Evolutionary conservation across 2,797 vertebrate genomes (phyloP).

Genomic region (Lepus oiostolus): DNA sequence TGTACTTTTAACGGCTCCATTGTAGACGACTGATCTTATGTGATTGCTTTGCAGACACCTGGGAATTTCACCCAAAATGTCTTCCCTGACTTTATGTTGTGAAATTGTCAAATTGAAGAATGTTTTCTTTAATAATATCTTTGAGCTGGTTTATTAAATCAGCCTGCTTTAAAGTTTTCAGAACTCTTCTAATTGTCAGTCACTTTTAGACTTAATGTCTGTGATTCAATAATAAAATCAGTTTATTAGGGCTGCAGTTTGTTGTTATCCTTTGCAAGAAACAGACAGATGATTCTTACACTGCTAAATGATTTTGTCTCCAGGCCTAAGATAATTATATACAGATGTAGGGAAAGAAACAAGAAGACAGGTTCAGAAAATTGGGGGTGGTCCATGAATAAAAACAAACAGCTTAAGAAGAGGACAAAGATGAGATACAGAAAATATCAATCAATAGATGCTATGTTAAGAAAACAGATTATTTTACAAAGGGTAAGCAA

Average conservation of each 20-base stretch:
- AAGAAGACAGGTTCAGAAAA: background rate
- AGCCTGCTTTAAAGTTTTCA: slow-evolving; percentile 18
- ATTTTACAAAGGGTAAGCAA: background rate
- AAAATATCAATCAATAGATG: background rate
- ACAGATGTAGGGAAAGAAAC: background rate
- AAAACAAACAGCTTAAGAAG: background rate
- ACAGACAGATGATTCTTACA: slow-evolving; percentile 12
- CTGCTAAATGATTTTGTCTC: slow-evolving; percentile 61
- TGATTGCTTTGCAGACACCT: background rate
- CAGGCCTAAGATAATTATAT: slow-evolving; percentile 32
- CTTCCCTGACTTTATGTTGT: background rate
- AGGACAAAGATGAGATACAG: background rate
- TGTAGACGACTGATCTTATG: background rate
- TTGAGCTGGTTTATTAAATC: slow-evolving; percentile 58
- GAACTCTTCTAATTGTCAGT: slow-evolving; percentile 20
- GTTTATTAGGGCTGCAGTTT: slow-evolving; percentile 32
- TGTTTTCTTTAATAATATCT: slow-evolving; percentile 21
- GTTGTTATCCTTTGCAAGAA: slow-evolving; percentile 43
- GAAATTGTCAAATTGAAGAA: slow-evolving; percentile 43
- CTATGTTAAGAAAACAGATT: background rate
- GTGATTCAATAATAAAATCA: slow-evolving; percentile 55
- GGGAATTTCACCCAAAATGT: background rate
- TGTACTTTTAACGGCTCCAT: background rate
- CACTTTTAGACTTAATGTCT: slow-evolving; percentile 39
- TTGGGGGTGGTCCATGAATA: background rate